A percentile compares a stretch with the other conserved stretches of the same genome.
These are phyloP conservation scores for Linyphia triangularis DNA, from an alignment of 2,888 invertebrate species.

Conservation along the genomic window DNA sequence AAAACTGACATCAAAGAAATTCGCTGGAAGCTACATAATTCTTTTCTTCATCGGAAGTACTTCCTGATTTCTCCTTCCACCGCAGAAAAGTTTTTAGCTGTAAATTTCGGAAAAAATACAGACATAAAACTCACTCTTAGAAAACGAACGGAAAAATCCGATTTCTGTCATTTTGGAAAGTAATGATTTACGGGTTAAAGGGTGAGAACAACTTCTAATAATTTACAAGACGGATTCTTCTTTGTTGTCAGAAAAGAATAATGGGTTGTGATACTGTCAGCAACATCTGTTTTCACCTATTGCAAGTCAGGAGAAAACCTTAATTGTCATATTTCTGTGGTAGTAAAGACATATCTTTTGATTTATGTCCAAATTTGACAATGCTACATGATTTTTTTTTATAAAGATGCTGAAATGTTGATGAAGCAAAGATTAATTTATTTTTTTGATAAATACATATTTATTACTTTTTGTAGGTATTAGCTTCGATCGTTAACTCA, in stretches of 20 bases:
- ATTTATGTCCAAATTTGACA: constrained; percentile 27
- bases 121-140: not conserved
- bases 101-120: not conserved
- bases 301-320: constrained; percentile 45
- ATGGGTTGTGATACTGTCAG: constrained; percentile 27
- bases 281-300: constrained; percentile 38
- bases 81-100: not conserved
- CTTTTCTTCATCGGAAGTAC: not conserved
- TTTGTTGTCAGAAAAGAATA: constrained; percentile 15
- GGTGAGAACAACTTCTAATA: constrained; percentile 23
- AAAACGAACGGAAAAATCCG: not conserved
- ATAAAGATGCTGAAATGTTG: too few species aligned
- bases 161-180: constrained; percentile 18
- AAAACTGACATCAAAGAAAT: too few species aligned
- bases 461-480: too few species aligned
- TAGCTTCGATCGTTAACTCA: too few species aligned
- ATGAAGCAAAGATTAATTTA: too few species aligned
- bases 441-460: too few species aligned
- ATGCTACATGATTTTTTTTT: not conserved
- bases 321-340: constrained; percentile 32
- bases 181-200: constrained; percentile 21
- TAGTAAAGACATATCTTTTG: not conserved
- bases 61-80: not conserved
- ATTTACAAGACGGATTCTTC: constrained; percentile 35
- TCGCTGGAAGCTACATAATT: too few species aligned